A percentile compares a stretch with the other conserved stretches of the same genome.
phyloP scores from a whole-genome alignment of 2,888 invertebrate species.

The Caenorhabditis angaria region DNA sequence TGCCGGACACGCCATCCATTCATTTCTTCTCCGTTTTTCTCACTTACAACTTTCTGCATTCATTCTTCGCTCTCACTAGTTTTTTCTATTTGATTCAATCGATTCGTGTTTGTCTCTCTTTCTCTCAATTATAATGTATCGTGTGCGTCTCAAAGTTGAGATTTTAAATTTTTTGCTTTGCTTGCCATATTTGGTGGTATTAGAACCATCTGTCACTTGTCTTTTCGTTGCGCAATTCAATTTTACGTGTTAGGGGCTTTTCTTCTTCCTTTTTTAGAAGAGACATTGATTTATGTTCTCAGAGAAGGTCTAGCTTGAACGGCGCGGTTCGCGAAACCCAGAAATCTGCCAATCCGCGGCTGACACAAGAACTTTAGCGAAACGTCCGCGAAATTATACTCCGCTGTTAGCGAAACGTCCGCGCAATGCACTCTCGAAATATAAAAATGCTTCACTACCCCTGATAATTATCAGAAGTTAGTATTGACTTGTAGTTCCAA shows the following conservation, averaged over 20 bases:
- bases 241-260: background rate
- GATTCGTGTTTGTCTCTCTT: conserved; percentile 11
- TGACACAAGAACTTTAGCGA: too few relatives aligned
- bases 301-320: too few relatives aligned
- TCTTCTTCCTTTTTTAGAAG: background rate
- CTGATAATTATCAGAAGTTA: too few relatives aligned
- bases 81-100: conserved; percentile 19
- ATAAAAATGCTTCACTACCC: too few relatives aligned
- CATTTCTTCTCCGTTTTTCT: conserved; percentile 5
- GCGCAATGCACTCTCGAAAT: too few relatives aligned
- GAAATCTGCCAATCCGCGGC: too few relatives aligned
- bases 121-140: background rate
- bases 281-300: background rate
- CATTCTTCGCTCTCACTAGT: background rate
- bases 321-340: too few relatives aligned
- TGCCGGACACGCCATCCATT: conserved; percentile 1
- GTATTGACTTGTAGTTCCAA: too few relatives aligned
- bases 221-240: background rate
- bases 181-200: background rate
- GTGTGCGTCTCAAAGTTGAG: background rate
- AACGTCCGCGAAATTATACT: too few relatives aligned
- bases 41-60: conserved; percentile 10
- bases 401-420: too few relatives aligned
- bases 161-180: background rate
- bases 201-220: conserved; percentile 1